Evolutionary conservation across 2,113 vertebrate genomes (phyloP).

Genomic region (Cettia cetti): DNA sequence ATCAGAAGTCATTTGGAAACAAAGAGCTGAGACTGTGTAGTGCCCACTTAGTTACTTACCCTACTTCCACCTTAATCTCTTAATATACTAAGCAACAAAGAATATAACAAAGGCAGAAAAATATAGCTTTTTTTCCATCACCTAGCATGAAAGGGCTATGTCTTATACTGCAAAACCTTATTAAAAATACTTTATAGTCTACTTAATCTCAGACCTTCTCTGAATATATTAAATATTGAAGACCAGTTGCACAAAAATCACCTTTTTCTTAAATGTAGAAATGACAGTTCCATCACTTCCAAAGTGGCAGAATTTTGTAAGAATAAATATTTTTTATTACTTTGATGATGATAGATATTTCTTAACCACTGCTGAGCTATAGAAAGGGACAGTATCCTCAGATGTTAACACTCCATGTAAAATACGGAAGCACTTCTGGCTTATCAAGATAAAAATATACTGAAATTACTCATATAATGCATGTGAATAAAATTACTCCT

Average conservation of each 20-base stretch:
- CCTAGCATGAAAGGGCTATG: not conserved
- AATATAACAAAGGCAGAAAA: not conserved
- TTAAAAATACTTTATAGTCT: not conserved
- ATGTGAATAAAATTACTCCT: constrained; percentile 19
- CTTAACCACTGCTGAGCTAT: not conserved
- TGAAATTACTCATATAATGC: constrained; percentile 5
- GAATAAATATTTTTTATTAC: not conserved
- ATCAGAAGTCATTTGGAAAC: not conserved
- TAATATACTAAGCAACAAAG: not conserved
- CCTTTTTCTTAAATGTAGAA: not conserved
- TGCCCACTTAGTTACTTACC: not conserved
- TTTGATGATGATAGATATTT: not conserved
- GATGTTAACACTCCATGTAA: constrained; percentile 42
- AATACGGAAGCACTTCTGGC: constrained; percentile 22
- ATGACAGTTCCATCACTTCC: not conserved
- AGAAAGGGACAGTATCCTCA: not conserved
- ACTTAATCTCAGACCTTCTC: not conserved
- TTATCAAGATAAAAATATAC: constrained; percentile 39
- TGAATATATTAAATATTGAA: not conserved
- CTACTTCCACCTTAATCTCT: not conserved
- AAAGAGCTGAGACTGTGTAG: not conserved
- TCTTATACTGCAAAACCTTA: not conserved
- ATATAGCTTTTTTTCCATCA: not conserved
- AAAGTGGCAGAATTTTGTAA: not conserved
- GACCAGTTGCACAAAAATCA: not conserved